phyloP scores from a whole-genome alignment of 2,113 vertebrate species.

The Rhinolophus sinicus region DNA sequence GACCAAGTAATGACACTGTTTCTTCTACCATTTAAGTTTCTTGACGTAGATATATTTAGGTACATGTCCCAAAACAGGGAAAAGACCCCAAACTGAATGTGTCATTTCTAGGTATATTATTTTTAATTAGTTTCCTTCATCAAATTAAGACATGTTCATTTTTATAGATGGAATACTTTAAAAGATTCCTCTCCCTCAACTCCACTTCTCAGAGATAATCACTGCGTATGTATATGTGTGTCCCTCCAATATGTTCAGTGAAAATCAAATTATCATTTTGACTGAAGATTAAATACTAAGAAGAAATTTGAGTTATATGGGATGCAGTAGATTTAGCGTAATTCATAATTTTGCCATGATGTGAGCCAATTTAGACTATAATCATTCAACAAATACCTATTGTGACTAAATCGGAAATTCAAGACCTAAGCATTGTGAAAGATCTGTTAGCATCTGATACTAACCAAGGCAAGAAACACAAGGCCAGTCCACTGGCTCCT shows the following conservation, averaged over 20 bases:
- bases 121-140: background rate
- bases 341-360: background rate
- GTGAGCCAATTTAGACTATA: background rate
- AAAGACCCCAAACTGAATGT: background rate
- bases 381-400: background rate
- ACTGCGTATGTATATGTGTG: background rate
- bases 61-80: background rate
- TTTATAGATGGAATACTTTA: background rate
- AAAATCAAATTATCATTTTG: constrained; percentile 15
- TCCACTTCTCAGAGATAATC: background rate
- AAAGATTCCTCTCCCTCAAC: background rate
- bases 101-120: background rate
- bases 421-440: background rate
- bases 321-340: background rate
- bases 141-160: background rate
- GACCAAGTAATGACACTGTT: background rate
- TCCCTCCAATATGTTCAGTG: background rate
- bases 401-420: constrained; percentile 1
- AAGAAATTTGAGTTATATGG: background rate
- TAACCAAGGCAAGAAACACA: background rate
- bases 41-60: background rate
- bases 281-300: background rate
- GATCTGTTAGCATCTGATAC: background rate
- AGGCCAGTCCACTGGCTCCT: background rate
- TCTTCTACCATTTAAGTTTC: background rate